Conservation (phyloP, 2,113 vertebrate genomes). For the Craseonycteris thonglongyai region DNA sequence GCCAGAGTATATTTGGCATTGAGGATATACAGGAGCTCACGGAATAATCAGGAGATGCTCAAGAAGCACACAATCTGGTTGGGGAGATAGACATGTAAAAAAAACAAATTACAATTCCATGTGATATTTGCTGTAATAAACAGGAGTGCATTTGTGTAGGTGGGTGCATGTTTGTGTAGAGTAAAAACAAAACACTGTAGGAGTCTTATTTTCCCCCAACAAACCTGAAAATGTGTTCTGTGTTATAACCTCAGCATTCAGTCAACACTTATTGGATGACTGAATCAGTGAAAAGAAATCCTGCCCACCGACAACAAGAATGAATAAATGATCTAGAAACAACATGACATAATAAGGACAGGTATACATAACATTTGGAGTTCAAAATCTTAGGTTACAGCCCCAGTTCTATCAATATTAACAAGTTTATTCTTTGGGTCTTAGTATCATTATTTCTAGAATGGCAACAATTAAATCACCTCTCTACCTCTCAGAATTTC, state of each 20-base stretch:
- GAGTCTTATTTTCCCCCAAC: slow-evolving; percentile 20
- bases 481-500: background rate
- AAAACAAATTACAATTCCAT: slow-evolving; percentile 50
- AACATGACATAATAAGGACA: background rate
- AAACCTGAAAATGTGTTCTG: slow-evolving; percentile 16
- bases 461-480: slow-evolving; percentile 34
- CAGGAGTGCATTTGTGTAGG: background rate
- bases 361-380: background rate
- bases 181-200: slow-evolving; percentile 1
- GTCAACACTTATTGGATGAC: background rate
- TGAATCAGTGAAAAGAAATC: slow-evolving; percentile 32
- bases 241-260: background rate
- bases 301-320: background rate
- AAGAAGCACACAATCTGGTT: slow-evolving; percentile 52
- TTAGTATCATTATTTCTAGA: slow-evolving; percentile 24
- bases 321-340: slow-evolving; percentile 4
- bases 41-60: slow-evolving; percentile 20
- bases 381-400: background rate
- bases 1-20: background rate
- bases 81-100: slow-evolving; percentile 52
- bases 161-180: background rate
- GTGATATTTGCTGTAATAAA: background rate
- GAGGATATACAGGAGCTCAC: slow-evolving; percentile 23
- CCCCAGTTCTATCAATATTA: background rate
- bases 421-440: slow-evolving; percentile 1